A percentile compares a stretch with the other conserved stretches of the same genome.
Conservation (phyloP, 2,888 invertebrate genomes). For the Ernsta delagoae region DNA sequence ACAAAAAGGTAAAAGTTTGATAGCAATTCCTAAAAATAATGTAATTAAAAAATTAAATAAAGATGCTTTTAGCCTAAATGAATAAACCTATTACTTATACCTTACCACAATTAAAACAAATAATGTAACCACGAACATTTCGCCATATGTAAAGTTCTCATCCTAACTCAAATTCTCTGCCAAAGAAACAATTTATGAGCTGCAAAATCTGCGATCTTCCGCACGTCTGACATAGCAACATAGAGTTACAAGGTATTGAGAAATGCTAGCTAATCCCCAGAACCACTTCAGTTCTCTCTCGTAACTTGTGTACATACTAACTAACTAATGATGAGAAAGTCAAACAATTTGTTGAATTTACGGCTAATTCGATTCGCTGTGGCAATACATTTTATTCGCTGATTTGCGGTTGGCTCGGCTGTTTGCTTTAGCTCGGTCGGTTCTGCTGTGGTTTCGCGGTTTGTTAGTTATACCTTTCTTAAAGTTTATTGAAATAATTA, state of each 20-base stretch:
- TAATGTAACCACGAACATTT: too few species aligned
- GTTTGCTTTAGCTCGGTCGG: conserved; percentile 8
- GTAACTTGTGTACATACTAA: conserved; percentile 39
- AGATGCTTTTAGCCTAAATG: too few species aligned
- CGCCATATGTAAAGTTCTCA: too few species aligned
- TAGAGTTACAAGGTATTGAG: conserved; percentile 33
- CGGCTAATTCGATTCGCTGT: conserved; percentile 39
- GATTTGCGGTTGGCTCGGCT: conserved; percentile 24
- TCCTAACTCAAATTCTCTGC: conserved; percentile 1
- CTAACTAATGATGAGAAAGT: conserved; percentile 45
- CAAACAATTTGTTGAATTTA: conserved; percentile 44
- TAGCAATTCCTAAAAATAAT: too few species aligned
- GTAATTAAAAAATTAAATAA: too few species aligned
- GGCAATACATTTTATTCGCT: conserved; percentile 29
- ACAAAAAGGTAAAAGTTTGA: neutral
- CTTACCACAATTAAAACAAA: too few species aligned
- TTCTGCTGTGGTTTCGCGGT: neutral
- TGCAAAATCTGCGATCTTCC: conserved; percentile 28
- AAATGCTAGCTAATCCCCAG: conserved; percentile 30
- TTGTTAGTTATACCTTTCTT: neutral
- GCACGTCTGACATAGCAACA: conserved; percentile 32
- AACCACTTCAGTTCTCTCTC: conserved; percentile 35
- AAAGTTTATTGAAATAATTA: conserved; percentile 9
- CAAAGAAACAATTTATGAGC: conserved; percentile 30
- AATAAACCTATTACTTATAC: too few species aligned